These are phyloP conservation scores for Caradrina kadenii DNA, from an alignment of 2,888 invertebrate genomes.

Conservation along the genomic window DNA sequence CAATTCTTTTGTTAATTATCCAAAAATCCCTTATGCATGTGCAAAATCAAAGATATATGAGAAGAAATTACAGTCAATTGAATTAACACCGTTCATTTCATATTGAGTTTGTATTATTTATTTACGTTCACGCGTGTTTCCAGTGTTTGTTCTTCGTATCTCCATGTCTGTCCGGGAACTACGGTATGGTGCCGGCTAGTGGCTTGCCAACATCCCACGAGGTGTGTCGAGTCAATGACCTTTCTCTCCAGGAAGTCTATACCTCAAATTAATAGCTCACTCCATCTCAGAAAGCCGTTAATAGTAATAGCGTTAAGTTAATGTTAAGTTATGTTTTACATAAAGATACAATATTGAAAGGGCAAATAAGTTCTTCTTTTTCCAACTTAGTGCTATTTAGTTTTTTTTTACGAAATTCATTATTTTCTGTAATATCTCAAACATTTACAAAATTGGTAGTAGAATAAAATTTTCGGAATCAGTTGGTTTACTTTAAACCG, in stretches of 20 bases:
- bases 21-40: background rate
- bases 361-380: constrained; percentile 26
- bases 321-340: constrained; percentile 42
- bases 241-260: constrained; percentile 79
- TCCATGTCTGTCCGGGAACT: constrained; percentile 71
- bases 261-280: constrained; percentile 82
- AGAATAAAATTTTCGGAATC: constrained; percentile 6
- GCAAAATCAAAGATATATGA: background rate
- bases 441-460: background rate
- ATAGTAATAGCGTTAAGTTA: constrained; percentile 55
- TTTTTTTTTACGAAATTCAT: background rate
- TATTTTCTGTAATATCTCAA: background rate
- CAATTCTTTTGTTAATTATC: constrained; percentile 4
- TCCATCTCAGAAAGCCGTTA: constrained; percentile 66
- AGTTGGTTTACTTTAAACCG: background rate
- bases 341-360: constrained; percentile 29
- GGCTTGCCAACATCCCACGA: constrained; percentile 82
- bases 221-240: constrained; percentile 81
- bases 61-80: constrained; percentile 9
- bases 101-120: constrained; percentile 26
- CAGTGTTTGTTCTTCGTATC: constrained; percentile 64
- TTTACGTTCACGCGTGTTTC: constrained; percentile 58
- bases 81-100: constrained; percentile 26
- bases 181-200: constrained; percentile 70
- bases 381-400: background rate